These are phyloP conservation scores for Nomada hirtipes DNA, from an alignment of 2,888 invertebrate species.

Conservation along the genomic window DNA sequence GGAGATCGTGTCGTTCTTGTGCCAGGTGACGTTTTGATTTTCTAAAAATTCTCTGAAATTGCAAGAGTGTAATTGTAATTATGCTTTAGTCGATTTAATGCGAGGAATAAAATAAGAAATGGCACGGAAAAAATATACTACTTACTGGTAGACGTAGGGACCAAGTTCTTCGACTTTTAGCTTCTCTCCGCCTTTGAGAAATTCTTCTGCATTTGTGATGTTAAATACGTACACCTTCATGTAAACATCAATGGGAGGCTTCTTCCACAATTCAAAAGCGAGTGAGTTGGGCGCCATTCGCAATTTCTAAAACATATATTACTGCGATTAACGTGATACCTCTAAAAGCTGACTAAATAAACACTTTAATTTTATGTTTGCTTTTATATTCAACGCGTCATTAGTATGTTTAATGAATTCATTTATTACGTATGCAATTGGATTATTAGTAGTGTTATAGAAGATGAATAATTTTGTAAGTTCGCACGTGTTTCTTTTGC, in stretches of 20 bases:
- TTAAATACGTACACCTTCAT: slow-evolving; percentile 91
- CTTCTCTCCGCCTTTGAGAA: slow-evolving; percentile 88
- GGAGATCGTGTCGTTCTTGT: slow-evolving; percentile 88
- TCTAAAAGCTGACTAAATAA: background rate
- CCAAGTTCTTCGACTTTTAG: slow-evolving; percentile 90
- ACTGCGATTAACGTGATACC: background rate
- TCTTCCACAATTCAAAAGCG: slow-evolving; percentile 87
- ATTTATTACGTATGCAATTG: background rate
- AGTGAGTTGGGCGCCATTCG: slow-evolving; percentile 86
- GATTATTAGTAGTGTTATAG: background rate
- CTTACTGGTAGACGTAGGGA: slow-evolving; percentile 93
- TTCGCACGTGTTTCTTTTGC: background rate
- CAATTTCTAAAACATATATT: slow-evolving; percentile 84
- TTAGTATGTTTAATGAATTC: too few species aligned
- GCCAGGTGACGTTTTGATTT: slow-evolving; percentile 88
- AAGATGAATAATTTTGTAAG: background rate
- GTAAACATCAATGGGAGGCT: slow-evolving; percentile 88
- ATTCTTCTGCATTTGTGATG: slow-evolving; percentile 91
- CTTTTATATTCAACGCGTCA: too few species aligned
- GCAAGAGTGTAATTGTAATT: background rate
- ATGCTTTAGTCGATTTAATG: too few species aligned
- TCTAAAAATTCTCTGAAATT: slow-evolving; percentile 88
- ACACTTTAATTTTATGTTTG: background rate
- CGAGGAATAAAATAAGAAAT: background rate
- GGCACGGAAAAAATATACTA: slow-evolving; percentile 53